Evolutionary conservation across 2,113 vertebrate species (phyloP).

Genomic region (Prinia subflava): DNA sequence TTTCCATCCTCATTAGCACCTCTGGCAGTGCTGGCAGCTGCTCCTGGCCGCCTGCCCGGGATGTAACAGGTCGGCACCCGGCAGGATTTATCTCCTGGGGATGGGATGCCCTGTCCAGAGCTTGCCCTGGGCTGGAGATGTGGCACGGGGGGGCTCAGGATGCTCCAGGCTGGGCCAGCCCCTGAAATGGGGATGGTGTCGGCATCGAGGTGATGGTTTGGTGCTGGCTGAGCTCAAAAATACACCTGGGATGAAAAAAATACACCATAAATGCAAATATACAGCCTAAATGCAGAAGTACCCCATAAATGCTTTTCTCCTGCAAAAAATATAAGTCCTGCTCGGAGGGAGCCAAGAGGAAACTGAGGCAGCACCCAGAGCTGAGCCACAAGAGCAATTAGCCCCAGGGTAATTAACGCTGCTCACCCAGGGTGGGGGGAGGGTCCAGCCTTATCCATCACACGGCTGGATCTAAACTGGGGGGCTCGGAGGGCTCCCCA

Average conservation of each 20-base stretch:
- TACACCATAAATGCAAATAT: neutral
- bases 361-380: neutral
- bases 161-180: neutral
- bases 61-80: neutral
- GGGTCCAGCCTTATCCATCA: neutral
- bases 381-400: neutral
- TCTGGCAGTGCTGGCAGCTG: neutral
- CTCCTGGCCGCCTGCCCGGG: neutral
- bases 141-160: rapidly evolving
- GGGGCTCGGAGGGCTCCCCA: rapidly evolving
- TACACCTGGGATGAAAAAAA: neutral
- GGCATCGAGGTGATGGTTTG: neutral
- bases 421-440: rapidly evolving
- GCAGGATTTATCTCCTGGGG: neutral
- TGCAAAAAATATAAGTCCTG: rapidly evolving
- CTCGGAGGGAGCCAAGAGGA: rapidly evolving
- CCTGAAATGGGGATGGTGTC: rapidly evolving
- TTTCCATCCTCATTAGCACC: slow-evolving; percentile 13
- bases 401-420: neutral
- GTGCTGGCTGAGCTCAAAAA: neutral
- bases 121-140: rapidly evolving
- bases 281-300: neutral
- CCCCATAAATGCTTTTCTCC: neutral
- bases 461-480: neutral
- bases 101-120: neutral